Base-by-base conservation (phyloP, 2,113 vertebrate species). In the Mohoua ochrocephala region DNA sequence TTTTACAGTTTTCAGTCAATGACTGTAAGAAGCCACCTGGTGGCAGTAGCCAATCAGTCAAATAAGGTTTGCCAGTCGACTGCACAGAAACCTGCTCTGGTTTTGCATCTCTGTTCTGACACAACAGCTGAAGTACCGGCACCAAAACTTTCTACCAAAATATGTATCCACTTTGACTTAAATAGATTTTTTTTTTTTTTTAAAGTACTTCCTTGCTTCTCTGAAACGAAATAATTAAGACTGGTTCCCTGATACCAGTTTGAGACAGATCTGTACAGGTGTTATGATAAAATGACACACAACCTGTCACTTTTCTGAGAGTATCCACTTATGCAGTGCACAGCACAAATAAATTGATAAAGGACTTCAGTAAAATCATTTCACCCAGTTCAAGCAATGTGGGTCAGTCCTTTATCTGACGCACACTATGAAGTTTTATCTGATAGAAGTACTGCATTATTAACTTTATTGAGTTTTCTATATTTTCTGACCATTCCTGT, bases 31-130 rank as follows among this genome's bases (percentile, higher is more conserved):
- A 84, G 65, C 95, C 97, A 90, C 94, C 31, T 37, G 97, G 83
- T 90, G 97, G 97, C 96, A 86, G 49, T 30, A 95, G 42, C 64
- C 27, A 28, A 64, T 82, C 85, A 88, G 73, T 27, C 78, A 91
- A 87, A 44, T 28, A 33, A 54, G 6, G 7, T 64, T 64, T 59
- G 28, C 33, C 50, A 22, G 45, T 31, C 2, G 11, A 15, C 7
- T 35, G 12, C 30, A 14, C 30, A 64, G 50, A 74, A 86, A 77
- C 5, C 3, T 18, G 13, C n/a, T 54, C 54, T 13, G 6, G 22
- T 59, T 65, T 70, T 45, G 1, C 20, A 17, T 31, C 15, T 61
- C 44, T 26, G 4, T n/a, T 37, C 42, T 27, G 14, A 31, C 28
- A 67, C 15, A 56, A 56, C 15, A 63, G 50, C 18, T 60, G 65